These are phyloP conservation scores for Bergia puertoricense DNA, from an alignment of 92 coral and sea anemone species.

Conservation along the genomic window DNA sequence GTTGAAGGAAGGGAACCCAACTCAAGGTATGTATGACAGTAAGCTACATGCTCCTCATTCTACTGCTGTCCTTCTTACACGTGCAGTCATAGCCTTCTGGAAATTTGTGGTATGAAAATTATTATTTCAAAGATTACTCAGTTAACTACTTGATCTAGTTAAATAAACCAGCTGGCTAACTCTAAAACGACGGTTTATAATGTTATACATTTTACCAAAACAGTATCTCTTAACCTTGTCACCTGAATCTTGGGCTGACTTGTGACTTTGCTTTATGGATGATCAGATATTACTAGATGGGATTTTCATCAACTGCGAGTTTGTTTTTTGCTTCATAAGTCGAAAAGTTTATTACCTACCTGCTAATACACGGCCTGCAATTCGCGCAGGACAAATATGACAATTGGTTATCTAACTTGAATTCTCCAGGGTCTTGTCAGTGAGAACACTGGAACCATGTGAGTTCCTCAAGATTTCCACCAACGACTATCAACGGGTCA, in stretches of 20 bases:
- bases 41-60: too few relatives aligned
- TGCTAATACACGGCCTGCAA: not conserved
- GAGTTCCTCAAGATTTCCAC: conserved; percentile 95
- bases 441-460: conserved; percentile 89
- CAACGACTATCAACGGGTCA: conserved; percentile 82
- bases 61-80: not conserved
- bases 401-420: not conserved
- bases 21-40: conserved; percentile 53
- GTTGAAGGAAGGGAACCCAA: conserved; percentile 72
- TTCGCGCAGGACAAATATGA: not conserved
- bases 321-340: not conserved
- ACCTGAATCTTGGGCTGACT: too few relatives aligned
- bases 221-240: too few relatives aligned
- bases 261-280: too few relatives aligned
- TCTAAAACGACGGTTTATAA: too few relatives aligned
- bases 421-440: conserved; percentile 75
- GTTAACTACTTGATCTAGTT: too few relatives aligned
- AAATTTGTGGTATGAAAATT: too few relatives aligned
- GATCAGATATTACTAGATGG: too few relatives aligned
- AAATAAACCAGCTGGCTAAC: too few relatives aligned
- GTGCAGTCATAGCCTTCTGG: not conserved
- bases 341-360: not conserved
- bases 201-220: too few relatives aligned
- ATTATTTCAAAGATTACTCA: too few relatives aligned
- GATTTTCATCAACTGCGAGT: too few relatives aligned